Evolutionary conservation across 1,140 invertebrate species (phyloP), one percentile per base, ranked within the genome.

Genomic region (Reticulitermes speratus): DNA sequence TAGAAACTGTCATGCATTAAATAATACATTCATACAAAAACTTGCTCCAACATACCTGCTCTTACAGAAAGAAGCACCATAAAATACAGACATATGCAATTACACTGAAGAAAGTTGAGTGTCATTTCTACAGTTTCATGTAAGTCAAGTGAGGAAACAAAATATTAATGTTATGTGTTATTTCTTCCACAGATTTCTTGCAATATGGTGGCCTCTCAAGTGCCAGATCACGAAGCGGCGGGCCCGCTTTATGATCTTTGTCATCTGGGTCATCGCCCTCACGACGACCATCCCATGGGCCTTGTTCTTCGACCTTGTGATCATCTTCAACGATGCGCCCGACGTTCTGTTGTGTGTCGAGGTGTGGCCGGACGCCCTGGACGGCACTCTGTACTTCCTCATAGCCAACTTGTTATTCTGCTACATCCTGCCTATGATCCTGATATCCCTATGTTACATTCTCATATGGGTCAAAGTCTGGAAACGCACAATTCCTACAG

Each of bases 381-480:
- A 96, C 89, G 96, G 96, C 86, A 93, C 95, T 48, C 90, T 97
- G 0, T 99, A 98, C 91, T 98, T 98, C 90, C 92, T 98, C 6
- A 93, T 97, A 86, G 97, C 96, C 85, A 98, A 98, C 89, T 93
- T 99, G 44, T 92, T 97, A 48, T 95, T 97, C 88, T 98, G 97
- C 91, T 99, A 99, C 92, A 94, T 98, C n/a, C 91, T 99, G 16
- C 98, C 98, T 0, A 95, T 98, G 93, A 94, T 96, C 30, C 92
- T 98, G 44, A 98, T 99, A 88, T 96, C 96, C 0, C 92, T 97
- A 88, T 99, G 97, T 91, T 99, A 99, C 92, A 94, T 97, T 1
- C 92, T 98, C 55, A 99, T 99, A 87, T 98, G 96, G 95, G 94
- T 98, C 87, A 97, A 97, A 87, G 97, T 98, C 0, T 98, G 96